phyloP scores from a whole-genome alignment of 2,888 invertebrate genomes.

The Pyrochroa serraticornis region DNA sequence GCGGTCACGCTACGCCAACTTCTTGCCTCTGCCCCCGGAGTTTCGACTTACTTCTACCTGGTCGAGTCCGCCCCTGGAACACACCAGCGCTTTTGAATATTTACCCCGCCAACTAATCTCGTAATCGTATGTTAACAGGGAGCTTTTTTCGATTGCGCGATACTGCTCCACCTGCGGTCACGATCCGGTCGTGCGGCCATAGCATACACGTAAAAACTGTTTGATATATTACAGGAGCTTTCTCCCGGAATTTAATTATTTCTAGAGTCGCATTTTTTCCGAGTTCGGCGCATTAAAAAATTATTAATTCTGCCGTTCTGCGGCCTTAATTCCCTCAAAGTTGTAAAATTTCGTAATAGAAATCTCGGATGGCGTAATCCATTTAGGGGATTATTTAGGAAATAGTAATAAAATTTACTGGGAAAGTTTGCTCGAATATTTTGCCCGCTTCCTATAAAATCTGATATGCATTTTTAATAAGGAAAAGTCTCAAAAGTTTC shows the following conservation, averaged over 20 bases:
- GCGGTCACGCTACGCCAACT: constrained; percentile 42
- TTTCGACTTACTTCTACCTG: background rate
- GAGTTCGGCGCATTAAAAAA: background rate
- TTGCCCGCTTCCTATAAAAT: constrained; percentile 29
- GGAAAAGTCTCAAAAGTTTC: constrained; percentile 35
- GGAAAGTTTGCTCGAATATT: constrained; percentile 23
- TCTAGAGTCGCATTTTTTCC: too few relatives aligned
- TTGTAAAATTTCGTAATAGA: constrained; percentile 26
- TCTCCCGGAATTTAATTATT: too few relatives aligned
- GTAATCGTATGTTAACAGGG: constrained; percentile 1
- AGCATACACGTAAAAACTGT: too few relatives aligned
- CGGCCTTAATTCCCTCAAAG: constrained; percentile 5
- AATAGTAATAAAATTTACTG: constrained; percentile 34
- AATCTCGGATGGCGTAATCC: constrained; percentile 26
- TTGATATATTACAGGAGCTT: too few relatives aligned
- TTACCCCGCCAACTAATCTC: background rate
- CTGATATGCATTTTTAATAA: constrained; percentile 44
- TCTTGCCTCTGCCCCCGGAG: constrained; percentile 2
- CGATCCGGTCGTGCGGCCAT: background rate
- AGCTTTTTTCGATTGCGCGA: background rate
- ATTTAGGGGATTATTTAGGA: constrained; percentile 32
- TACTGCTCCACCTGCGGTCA: background rate
- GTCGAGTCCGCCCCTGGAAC: background rate
- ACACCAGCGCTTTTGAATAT: background rate
- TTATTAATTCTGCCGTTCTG: constrained; percentile 7